phyloP scores from a whole-genome alignment of 1,140 invertebrate species.

The Lordiphosa collinella region DNA sequence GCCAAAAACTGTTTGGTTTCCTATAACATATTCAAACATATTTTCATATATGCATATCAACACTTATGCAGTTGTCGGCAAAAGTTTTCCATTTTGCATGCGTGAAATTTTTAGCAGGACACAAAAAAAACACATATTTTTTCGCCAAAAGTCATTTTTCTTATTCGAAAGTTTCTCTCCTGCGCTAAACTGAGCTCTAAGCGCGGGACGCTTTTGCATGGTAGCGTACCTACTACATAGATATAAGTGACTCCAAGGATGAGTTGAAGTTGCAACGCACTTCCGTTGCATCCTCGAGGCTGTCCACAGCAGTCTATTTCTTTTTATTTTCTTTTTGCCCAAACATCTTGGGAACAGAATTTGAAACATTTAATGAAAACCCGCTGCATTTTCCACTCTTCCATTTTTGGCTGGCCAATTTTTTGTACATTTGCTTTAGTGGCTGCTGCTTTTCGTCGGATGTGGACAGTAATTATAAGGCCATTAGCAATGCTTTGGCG shows the following conservation, averaged over 20 bases:
- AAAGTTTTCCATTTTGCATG: constrained; percentile 23
- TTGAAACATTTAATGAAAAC: constrained; percentile 63
- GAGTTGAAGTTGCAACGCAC: constrained; percentile 1
- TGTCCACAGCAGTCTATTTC: constrained; percentile 36
- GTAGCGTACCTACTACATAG: background rate
- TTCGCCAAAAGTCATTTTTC: constrained; percentile 40
- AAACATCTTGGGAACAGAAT: constrained; percentile 27
- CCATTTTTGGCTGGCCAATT: constrained; percentile 37
- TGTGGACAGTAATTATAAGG: constrained; percentile 74
- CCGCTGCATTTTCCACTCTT: constrained; percentile 23
- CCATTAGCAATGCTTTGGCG: constrained; percentile 54
- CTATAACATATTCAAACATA: constrained; percentile 2
- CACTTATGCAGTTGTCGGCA: constrained; percentile 24
- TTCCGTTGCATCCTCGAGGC: constrained; percentile 29
- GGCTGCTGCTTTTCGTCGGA: constrained; percentile 37
- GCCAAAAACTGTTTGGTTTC: background rate
- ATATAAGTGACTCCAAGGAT: constrained; percentile 26
- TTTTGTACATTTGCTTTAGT: constrained; percentile 38
- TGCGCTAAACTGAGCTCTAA: constrained; percentile 6
- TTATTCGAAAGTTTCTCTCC: constrained; percentile 37
- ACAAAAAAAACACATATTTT: background rate
- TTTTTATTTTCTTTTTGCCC: constrained; percentile 14
- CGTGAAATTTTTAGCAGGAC: constrained; percentile 28
- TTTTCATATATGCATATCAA: constrained; percentile 4
- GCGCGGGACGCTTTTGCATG: constrained; percentile 15